Percentiles rank a stretch among this genome's conserved stretches.
These are phyloP conservation scores for Aplysia californica DNA, from an alignment of 1,140 invertebrate genomes.

Conservation along the genomic window DNA sequence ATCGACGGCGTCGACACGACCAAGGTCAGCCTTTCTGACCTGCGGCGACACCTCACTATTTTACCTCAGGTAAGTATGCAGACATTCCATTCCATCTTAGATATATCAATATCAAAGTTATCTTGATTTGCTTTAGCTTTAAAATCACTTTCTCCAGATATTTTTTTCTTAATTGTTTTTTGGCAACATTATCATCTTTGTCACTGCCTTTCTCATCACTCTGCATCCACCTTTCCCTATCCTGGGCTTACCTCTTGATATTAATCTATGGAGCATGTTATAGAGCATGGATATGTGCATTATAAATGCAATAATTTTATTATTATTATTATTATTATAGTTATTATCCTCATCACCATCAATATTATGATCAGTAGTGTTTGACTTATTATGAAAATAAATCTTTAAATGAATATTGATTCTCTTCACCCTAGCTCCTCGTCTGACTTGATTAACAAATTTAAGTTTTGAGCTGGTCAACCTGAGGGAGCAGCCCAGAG, in stretches of 20 bases:
- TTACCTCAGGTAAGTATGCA: conserved; percentile 23
- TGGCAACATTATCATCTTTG: neutral
- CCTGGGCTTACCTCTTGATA: too few relatives aligned
- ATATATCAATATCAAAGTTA: neutral
- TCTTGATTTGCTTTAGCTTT: neutral
- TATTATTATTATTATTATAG: too few relatives aligned
- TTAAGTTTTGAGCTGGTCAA: too few relatives aligned
- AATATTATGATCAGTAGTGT: too few relatives aligned
- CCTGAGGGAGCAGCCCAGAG: too few relatives aligned
- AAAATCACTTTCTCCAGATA: neutral
- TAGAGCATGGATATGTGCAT: neutral
- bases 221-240: too few relatives aligned
- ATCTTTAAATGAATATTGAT: too few relatives aligned
- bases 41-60: conserved; percentile 23
- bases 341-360: too few relatives aligned
- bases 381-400: too few relatives aligned
- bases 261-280: neutral
- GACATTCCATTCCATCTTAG: neutral
- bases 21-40: conserved; percentile 23
- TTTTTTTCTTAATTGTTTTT: neutral
- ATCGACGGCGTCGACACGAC: conserved; percentile 29
- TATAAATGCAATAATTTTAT: too few relatives aligned
- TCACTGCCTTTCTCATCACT: neutral
- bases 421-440: too few relatives aligned
- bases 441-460: too few relatives aligned